phyloP scores from a whole-genome alignment of 2,113 vertebrate species.

The Carassius gibelio region DNA sequence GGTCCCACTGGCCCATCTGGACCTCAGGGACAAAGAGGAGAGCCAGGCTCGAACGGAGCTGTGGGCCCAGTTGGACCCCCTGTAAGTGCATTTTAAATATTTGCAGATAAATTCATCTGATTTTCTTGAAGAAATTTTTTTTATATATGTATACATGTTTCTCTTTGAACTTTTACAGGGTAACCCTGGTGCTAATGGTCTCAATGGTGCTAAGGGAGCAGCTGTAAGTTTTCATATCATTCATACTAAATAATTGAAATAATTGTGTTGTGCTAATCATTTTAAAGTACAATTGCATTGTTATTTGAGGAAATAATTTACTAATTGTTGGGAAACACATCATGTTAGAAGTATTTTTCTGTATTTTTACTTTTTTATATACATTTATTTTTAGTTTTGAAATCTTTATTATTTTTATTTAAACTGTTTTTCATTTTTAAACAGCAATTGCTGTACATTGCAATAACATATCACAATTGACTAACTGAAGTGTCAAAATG shows the following conservation, averaged over 20 bases:
- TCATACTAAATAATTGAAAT: conserved; percentile 21
- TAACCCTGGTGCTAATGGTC: conserved; percentile 91
- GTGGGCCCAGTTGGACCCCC: conserved; percentile 88
- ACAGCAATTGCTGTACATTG: too few relatives aligned
- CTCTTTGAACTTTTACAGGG: conserved; percentile 75
- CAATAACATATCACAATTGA: neutral
- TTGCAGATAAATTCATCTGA: neutral
- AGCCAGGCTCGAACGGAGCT: conserved; percentile 87
- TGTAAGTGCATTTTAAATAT: conserved; percentile 78
- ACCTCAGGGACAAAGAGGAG: conserved; percentile 92
- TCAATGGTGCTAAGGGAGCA: conserved; percentile 90
- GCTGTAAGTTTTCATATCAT: conserved; percentile 82
- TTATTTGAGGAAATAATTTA: neutral
- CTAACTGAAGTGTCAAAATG: neutral
- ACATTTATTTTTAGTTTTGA: too few relatives aligned
- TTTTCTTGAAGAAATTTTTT: neutral
- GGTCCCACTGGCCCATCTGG: conserved; percentile 85
- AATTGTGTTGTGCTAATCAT: conserved; percentile 24
- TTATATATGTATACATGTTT: neutral
- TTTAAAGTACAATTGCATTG: neutral
- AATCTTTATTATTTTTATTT: too few relatives aligned
- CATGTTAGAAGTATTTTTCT: neutral
- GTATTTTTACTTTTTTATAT: too few relatives aligned
- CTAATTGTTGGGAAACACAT: neutral
- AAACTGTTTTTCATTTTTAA: too few relatives aligned